Evolutionary conservation across 2,113 vertebrate species (phyloP), one percentile per base, ranked within the genome.

Genomic region (Mola mola): DNA sequence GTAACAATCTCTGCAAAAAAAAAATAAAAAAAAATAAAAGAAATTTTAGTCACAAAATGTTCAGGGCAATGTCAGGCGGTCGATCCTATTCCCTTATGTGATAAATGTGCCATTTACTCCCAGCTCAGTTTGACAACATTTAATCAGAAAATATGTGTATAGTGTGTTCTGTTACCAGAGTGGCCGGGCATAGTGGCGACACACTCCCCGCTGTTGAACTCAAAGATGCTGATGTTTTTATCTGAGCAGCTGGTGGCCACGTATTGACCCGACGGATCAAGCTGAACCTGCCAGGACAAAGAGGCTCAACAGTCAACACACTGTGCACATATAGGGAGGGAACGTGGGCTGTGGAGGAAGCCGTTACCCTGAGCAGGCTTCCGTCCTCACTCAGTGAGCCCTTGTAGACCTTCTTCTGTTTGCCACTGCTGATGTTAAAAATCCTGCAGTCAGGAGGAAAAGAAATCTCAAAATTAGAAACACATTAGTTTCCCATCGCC

Each of bases 381-480:
- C 97, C 97, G 2, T 98, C 97, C 83, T 96, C 96, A 56, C 94
- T 93, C 87, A 95, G 91, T 1, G 96, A 97, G 48, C 97, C 97
- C 64, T 98, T 99, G 59, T 93, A 99, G 34, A 95, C 86, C 46
- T 96, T 99, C 75, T 97, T 98, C 90, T 98, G 97, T 85, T 98
- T 98, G 43, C 97, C 97, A 15, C 91, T 97, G 89, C 92, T 95
- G 84, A 99, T 96, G 87, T 98, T 98, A 78, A 98, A 98, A 85
- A 99, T 92, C 84, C 97, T 99, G 77, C 22, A 65, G 37, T 16
- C 66, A 31, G 11, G n/a, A 20, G 22, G 6, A 26, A 25, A 25
- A 57, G 8, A 50, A 20, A 37, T 8, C 6, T 19, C 2, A n/a
- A 47, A 37, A 7, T 16, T 20, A 10, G 10, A 47, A 15, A 17